phyloP scores from a whole-genome alignment of 2,888 invertebrate genomes.

The Cancer borealis region DNA sequence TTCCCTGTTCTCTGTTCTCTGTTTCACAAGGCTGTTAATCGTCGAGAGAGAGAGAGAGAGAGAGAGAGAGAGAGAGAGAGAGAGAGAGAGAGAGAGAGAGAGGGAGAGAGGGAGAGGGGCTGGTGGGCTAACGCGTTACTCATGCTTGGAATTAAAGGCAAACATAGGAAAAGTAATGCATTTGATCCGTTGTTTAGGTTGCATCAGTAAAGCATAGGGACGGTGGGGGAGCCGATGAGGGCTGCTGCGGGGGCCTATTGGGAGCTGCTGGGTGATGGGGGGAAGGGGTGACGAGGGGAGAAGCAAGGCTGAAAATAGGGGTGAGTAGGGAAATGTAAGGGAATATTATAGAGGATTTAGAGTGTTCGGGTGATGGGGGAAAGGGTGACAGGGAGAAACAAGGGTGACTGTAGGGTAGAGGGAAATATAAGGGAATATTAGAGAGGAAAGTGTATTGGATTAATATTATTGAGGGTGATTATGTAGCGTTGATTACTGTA shows the following conservation, averaged over 20 bases:
- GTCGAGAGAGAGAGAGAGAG: not conserved
- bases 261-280: too few species aligned
- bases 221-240: not conserved
- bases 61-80: slow-evolving; percentile 20
- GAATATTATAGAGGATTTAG: not conserved
- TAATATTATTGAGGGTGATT: not conserved
- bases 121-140: not conserved
- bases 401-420: too few species aligned
- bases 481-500: not conserved
- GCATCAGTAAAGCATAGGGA: not conserved
- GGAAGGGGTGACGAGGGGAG: too few species aligned
- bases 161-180: slow-evolving; percentile 41
- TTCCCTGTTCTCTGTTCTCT: not conserved
- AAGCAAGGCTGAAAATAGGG: not conserved
- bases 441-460: not conserved
- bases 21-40: not conserved
- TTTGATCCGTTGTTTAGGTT: slow-evolving; percentile 8
- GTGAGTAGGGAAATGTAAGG: not conserved
- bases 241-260: not conserved
- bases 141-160: slow-evolving; percentile 54
- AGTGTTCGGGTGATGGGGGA: not conserved
- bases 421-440: too few species aligned
- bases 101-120: slow-evolving; percentile 41
- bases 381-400: too few species aligned
- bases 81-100: not conserved